Evolutionary conservation across 2,113 vertebrate species (phyloP).

Genomic region (human (Homo sapiens)): GRCh38 chr18:74256501-74257000

Average conservation of each 20-base stretch:
- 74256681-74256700: neutral
- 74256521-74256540: neutral
- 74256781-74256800: neutral
- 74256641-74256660: neutral
- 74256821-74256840: slow-evolving; percentile 70
- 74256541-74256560: neutral
- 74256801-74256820: neutral
- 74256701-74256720: neutral
- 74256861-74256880: neutral
- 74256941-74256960: neutral
- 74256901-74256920: neutral
- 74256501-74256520: neutral
- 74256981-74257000: neutral
- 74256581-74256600: slow-evolving; percentile 8
- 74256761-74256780: rapidly evolving
- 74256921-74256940: neutral
- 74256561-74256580: neutral
- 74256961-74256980: neutral
- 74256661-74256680: neutral
- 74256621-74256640: slow-evolving; percentile 44
- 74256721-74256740: neutral
- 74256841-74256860: slow-evolving; percentile 74
- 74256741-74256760: neutral
- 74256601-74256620: slow-evolving; percentile 61
- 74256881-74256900: slow-evolving; percentile 34